Evolutionary conservation across 2,113 vertebrate genomes (phyloP).

Genomic region (Corythaixoides concolor): DNA sequence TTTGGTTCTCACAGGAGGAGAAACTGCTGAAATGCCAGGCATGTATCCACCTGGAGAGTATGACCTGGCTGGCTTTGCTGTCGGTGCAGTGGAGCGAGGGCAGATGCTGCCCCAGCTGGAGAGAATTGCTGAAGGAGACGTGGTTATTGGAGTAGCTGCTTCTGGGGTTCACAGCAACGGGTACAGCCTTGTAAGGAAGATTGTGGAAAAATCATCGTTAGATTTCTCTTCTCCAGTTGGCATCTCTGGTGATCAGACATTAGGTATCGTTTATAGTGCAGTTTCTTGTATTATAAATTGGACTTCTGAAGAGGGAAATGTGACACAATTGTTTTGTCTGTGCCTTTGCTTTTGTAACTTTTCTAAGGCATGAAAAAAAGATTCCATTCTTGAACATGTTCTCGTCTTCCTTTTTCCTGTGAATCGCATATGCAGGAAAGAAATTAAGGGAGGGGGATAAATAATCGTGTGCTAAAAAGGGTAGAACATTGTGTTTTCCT

Average conservation of each 20-base stretch:
- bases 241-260: slow-evolving; percentile 73
- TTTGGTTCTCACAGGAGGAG: slow-evolving; percentile 81
- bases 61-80: slow-evolving; percentile 92
- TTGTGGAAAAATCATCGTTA: slow-evolving; percentile 80
- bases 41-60: slow-evolving; percentile 89
- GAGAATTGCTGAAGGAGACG: slow-evolving; percentile 82
- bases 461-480: background rate
- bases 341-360: background rate
- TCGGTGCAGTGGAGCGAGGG: slow-evolving; percentile 87
- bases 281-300: background rate
- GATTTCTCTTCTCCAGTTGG: slow-evolving; percentile 81
- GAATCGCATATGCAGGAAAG: background rate
- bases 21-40: slow-evolving; percentile 96
- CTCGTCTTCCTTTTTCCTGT: background rate
- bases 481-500: background rate
- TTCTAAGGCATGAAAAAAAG: background rate
- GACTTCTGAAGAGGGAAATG: background rate
- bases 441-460: background rate
- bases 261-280: slow-evolving; percentile 74
- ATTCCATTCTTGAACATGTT: background rate
- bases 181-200: slow-evolving; percentile 91
- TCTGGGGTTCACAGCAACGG: slow-evolving; percentile 97
- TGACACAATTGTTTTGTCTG: background rate
- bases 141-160: slow-evolving; percentile 87
- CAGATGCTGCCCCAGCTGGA: slow-evolving; percentile 84